phyloP scores from a whole-genome alignment of 2,888 invertebrate genomes.

The Rhimphoctona megacephalus region DNA sequence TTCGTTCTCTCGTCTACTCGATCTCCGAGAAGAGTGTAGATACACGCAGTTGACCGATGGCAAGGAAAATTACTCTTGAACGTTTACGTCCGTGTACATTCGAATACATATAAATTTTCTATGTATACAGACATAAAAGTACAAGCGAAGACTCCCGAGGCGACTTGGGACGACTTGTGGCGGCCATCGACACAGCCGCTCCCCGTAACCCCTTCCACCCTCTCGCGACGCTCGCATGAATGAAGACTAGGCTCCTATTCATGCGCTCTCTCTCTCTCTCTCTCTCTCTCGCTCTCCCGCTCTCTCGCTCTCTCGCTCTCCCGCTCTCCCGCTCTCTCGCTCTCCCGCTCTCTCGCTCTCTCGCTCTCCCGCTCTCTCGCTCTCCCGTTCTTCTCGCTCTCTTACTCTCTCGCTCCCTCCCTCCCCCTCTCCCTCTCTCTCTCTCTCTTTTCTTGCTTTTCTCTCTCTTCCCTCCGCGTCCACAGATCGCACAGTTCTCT shows the following conservation, averaged over 20 bases:
- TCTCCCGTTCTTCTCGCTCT: background rate
- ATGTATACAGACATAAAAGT: background rate
- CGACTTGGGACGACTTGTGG: conserved; percentile 41
- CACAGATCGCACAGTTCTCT: conserved; percentile 70
- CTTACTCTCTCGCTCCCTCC: background rate
- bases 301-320: conserved; percentile 26
- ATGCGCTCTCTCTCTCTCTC: conserved; percentile 72
- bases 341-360: too few relatives aligned
- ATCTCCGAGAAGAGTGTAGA: background rate
- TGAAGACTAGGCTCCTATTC: conserved; percentile 80
- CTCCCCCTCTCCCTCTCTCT: conserved; percentile 1
- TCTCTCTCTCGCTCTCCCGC: conserved; percentile 17
- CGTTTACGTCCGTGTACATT: conserved; percentile 4
- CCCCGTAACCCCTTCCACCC: conserved; percentile 30
- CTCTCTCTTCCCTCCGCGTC: conserved; percentile 65
- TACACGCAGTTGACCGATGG: background rate
- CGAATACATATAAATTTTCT: background rate
- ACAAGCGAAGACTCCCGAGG: conserved; percentile 17
- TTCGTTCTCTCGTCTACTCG: conserved; percentile 24
- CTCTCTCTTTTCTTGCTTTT: too few relatives aligned
- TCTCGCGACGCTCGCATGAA: conserved; percentile 76
- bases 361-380: background rate
- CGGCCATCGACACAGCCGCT: conserved; percentile 58
- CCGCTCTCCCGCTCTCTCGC: too few relatives aligned
- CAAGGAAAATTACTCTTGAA: conserved; percentile 42